These are phyloP conservation scores for Homarus americanus DNA, from an alignment of 1,140 invertebrate genomes.

Conservation along the genomic window DNA sequence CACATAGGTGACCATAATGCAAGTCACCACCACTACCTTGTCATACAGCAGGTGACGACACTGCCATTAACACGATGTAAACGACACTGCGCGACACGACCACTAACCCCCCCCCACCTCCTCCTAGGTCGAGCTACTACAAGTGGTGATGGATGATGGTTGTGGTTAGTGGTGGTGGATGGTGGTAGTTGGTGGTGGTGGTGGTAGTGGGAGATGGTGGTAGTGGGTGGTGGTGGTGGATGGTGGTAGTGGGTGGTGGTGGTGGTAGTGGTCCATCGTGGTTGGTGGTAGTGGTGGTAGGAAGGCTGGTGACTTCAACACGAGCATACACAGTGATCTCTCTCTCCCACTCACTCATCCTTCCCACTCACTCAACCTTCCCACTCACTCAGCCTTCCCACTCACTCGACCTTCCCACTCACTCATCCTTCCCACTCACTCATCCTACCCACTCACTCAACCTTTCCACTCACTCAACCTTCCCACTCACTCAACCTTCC, in stretches of 20 bases:
- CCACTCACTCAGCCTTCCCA: not conserved
- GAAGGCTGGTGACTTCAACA: constrained; percentile 7
- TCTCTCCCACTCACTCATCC: not conserved
- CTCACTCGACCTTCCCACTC: not conserved
- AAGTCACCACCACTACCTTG: too few relatives aligned
- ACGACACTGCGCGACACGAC: too few relatives aligned
- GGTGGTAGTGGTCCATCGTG: not conserved
- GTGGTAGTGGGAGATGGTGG: not conserved
- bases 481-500: not conserved
- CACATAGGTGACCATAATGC: too few relatives aligned
- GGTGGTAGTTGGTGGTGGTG: not conserved
- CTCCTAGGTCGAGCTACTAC: too few relatives aligned
- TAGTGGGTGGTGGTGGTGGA: not conserved
- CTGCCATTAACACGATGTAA: too few relatives aligned
- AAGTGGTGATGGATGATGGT: not conserved
- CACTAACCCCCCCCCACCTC: too few relatives aligned
- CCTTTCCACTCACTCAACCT: not conserved
- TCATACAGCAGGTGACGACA: too few relatives aligned
- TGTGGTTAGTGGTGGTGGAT: not conserved
- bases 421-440: not conserved
- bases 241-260: not conserved
- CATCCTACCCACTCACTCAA: not conserved
- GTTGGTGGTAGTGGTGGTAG: not conserved
- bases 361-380: not conserved
- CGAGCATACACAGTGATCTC: not conserved